Percentiles rank a stretch among this genome's conserved stretches.
Evolutionary conservation across 2,888 invertebrate genomes (phyloP).

Genomic region (Pristionchus mayeri): DNA sequence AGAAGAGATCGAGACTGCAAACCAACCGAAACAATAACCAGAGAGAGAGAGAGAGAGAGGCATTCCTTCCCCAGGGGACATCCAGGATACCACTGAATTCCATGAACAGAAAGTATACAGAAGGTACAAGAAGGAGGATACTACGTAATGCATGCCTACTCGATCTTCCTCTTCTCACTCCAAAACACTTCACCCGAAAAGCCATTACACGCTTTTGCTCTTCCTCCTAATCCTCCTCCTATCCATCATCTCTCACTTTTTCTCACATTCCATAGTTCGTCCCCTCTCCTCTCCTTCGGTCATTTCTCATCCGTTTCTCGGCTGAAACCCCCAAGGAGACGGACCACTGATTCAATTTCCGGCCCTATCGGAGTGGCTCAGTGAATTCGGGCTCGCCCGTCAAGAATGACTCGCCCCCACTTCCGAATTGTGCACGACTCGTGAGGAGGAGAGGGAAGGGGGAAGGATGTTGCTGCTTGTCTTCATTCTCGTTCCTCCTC

Average conservation of each 20-base stretch:
- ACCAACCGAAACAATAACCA: constrained; percentile 22
- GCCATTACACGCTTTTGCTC: neutral
- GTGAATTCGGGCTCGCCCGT: neutral
- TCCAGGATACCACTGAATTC: too few relatives aligned
- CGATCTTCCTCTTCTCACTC: neutral
- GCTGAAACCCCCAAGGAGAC: neutral
- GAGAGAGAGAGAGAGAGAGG: too few relatives aligned
- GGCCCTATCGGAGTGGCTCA: neutral
- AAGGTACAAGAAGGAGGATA: neutral
- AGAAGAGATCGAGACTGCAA: constrained; percentile 4
- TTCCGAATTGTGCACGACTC: constrained; percentile 18
- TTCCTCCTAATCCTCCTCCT: constrained; percentile 39
- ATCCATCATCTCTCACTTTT: constrained; percentile 36
- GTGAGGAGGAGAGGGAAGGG: neutral
- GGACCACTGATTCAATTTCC: constrained; percentile 29
- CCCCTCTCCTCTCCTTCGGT: neutral
- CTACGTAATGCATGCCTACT: neutral
- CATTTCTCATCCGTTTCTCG: neutral
- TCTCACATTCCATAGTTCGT: too few relatives aligned
- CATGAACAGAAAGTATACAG: neutral
- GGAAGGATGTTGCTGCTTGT: neutral
- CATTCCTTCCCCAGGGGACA: too few relatives aligned
- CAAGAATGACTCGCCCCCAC: constrained; percentile 38
- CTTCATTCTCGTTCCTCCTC: neutral
- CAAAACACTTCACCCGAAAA: constrained; percentile 30